Conservation (phyloP, 2,888 invertebrate species). For the Dolichomitus sp. region DNA sequence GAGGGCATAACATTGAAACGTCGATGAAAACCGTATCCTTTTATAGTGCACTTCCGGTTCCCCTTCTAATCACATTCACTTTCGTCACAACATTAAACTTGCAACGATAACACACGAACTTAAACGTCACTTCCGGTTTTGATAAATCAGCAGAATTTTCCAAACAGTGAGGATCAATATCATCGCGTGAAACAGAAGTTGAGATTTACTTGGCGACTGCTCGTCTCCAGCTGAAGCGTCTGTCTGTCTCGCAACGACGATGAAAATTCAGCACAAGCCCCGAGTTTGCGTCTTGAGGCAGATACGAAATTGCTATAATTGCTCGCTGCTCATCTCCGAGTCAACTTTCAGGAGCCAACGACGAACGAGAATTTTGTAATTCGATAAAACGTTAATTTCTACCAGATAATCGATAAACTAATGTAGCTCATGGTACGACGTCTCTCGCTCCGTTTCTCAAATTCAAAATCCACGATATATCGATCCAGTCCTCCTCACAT, state of each 20-base stretch:
- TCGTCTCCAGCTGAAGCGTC: constrained; percentile 13
- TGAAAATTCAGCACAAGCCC: constrained; percentile 33
- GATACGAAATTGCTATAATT: constrained; percentile 39
- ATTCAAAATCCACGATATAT: constrained; percentile 15
- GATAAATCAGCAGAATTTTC: neutral
- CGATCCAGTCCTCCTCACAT: constrained; percentile 10
- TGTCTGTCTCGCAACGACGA: constrained; percentile 30
- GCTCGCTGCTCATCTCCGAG: constrained; percentile 33
- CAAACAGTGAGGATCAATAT: neutral
- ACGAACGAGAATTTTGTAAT: constrained; percentile 28
- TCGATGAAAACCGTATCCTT: constrained; percentile 21
- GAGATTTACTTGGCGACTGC: neutral
- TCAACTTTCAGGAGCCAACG: constrained; percentile 11
- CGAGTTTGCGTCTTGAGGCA: constrained; percentile 14
- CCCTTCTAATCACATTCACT: neutral
- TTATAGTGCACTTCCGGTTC: constrained; percentile 5
- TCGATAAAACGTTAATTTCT: constrained; percentile 50
- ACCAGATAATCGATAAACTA: constrained; percentile 54
- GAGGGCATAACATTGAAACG: constrained; percentile 5
- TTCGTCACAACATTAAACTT: neutral
- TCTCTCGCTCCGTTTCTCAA: constrained; percentile 23
- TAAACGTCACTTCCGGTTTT: neutral
- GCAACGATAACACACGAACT: constrained; percentile 8
- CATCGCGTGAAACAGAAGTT: neutral
- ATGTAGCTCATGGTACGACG: neutral